A percentile compares a stretch with the other conserved stretches of the same genome.
Conservation (phyloP, 2,888 invertebrate species). For the Bugula neritina region DNA sequence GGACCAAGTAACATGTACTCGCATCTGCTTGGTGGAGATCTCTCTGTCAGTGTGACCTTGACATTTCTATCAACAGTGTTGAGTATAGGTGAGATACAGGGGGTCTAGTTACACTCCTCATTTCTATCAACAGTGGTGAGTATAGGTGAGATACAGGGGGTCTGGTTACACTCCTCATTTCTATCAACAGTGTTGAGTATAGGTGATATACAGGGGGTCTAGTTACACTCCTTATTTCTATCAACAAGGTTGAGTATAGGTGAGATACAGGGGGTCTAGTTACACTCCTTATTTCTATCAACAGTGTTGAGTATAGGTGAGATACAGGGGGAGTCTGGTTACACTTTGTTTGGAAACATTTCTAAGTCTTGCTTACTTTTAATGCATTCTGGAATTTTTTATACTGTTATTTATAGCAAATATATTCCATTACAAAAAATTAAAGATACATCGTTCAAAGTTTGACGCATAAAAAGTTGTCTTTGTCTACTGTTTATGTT, state of each 20-base stretch:
- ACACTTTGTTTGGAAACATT: too few species aligned
- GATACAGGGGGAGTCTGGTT: too few species aligned
- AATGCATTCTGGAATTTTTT: too few species aligned
- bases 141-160: neutral
- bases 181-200: neutral
- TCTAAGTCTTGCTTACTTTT: too few species aligned
- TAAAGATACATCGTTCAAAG: too few species aligned
- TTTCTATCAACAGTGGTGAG: neutral
- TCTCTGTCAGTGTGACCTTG: constrained; percentile 90
- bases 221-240: too few species aligned
- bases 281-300: constrained; percentile 73
- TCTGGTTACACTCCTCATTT: neutral
- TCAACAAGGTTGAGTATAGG: constrained; percentile 52
- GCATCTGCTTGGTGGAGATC: constrained; percentile 80
- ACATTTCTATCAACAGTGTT: constrained; percentile 82
- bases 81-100: constrained; percentile 65
- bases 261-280: too few species aligned
- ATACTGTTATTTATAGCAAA: too few species aligned
- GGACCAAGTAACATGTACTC: constrained; percentile 97
- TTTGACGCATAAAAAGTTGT: too few species aligned
- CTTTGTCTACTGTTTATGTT: too few species aligned
- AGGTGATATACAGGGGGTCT: neutral
- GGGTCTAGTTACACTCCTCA: neutral
- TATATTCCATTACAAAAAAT: too few species aligned
- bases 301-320: constrained; percentile 78